Percentiles rank a stretch among this genome's conserved stretches.
Conservation (phyloP, 2,797 vertebrate species). For the Cynodonichthys magdalenae region DNA sequence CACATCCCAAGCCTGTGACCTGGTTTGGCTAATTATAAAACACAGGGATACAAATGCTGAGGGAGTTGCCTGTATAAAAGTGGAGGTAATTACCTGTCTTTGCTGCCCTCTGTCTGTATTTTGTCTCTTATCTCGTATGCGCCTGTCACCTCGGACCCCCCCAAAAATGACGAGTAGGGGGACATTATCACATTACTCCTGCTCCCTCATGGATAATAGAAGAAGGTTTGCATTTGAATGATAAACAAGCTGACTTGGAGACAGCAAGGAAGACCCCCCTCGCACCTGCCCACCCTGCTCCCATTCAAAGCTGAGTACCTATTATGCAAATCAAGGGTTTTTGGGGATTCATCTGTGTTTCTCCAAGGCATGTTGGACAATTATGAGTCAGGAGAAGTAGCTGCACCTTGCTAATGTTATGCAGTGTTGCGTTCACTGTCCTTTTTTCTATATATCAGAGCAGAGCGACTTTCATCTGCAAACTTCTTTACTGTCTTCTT, state of each 20-base stretch:
- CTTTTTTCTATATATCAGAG: conserved; percentile 49
- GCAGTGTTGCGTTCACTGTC: conserved; percentile 62
- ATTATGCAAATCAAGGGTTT: conserved; percentile 82
- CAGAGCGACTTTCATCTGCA: conserved; percentile 69
- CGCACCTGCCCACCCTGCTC: conserved; percentile 53
- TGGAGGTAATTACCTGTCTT: conserved; percentile 81
- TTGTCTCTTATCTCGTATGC: conserved; percentile 67
- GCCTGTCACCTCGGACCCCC: conserved; percentile 70
- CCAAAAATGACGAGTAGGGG: conserved; percentile 39
- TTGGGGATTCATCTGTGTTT: conserved; percentile 71
- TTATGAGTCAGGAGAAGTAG: conserved; percentile 72
- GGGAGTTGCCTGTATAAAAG: conserved; percentile 53
- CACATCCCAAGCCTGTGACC: conserved; percentile 52
- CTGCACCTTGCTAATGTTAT: conserved; percentile 71
- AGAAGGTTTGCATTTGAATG: conserved; percentile 85
- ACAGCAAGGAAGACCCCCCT: conserved; percentile 72
- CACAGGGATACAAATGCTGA: conserved; percentile 66
- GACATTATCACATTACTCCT: conserved; percentile 78
- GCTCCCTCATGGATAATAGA: conserved; percentile 85
- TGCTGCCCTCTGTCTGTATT: conserved; percentile 45
- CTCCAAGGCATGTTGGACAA: conserved; percentile 84
- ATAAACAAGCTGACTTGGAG: conserved; percentile 85
- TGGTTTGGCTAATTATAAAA: conserved; percentile 79
- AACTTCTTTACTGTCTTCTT: conserved; percentile 64
- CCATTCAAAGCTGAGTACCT: conserved; percentile 56